Conservation (phyloP, 2,797 vertebrate genomes). For the Falco concolor region DNA sequence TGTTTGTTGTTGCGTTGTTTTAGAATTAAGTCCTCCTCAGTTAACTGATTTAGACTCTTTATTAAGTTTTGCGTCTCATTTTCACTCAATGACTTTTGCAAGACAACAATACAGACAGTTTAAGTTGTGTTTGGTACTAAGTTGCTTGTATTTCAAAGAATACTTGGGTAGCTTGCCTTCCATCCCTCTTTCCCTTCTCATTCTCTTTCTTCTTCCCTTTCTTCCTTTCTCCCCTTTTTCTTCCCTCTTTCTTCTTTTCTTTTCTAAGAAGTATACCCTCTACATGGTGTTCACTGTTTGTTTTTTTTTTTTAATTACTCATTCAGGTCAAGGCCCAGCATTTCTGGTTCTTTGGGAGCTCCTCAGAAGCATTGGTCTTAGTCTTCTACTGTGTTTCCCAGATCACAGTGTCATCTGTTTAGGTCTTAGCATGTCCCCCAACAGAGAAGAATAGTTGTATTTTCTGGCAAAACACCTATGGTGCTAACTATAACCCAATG, state of each 20-base stretch:
- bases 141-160: neutral
- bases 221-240: neutral
- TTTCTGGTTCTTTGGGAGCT: neutral
- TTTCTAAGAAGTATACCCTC: neutral
- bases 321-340: neutral
- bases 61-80: neutral
- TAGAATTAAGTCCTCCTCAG: neutral
- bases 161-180: neutral
- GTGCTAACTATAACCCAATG: slow-evolving; percentile 26
- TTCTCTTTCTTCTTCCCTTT: neutral
- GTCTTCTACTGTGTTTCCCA: neutral
- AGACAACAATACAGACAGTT: neutral
- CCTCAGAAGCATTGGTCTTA: neutral
- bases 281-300: accelerated
- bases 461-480: slow-evolving; percentile 47
- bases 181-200: neutral
- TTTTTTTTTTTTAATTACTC: neutral
- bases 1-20: neutral
- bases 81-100: neutral
- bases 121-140: neutral
- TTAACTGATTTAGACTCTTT: neutral
- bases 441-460: slow-evolving; percentile 36
- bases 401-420: slow-evolving; percentile 10
- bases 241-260: neutral
- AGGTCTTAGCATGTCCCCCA: neutral